phyloP scores from a whole-genome alignment of 2,113 vertebrate species.

The Oxygymnocypris stewartii region DNA sequence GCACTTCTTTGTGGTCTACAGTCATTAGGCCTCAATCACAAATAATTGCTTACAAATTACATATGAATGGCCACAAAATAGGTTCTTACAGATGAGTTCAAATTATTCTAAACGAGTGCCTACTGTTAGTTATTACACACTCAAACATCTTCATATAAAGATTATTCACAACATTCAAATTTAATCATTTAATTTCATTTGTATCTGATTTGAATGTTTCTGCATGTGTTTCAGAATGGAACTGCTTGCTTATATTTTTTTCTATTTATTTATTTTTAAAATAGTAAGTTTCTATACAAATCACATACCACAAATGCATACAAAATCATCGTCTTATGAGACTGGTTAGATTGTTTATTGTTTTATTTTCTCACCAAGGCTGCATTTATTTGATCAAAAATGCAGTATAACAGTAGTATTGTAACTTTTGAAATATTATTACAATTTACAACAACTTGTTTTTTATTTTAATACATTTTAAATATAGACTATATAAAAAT shows the following conservation, averaged over 20 bases:
- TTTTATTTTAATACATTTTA: no score
- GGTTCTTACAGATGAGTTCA: neutral
- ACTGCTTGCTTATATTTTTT: neutral
- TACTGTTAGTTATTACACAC: neutral
- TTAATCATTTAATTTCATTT: neutral
- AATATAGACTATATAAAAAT: no score
- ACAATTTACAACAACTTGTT: neutral
- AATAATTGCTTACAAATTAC: slow-evolving; percentile 15
- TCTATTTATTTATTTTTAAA: neutral
- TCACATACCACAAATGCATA: neutral
- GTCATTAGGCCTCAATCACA: neutral
- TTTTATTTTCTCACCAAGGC: neutral
- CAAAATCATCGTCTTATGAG: neutral
- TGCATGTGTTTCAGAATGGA: neutral
- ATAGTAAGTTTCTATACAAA: neutral
- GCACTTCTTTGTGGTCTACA: neutral
- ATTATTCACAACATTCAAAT: neutral
- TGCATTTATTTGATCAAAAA: neutral
- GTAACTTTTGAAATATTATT: neutral
- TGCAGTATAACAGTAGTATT: neutral
- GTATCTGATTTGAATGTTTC: neutral
- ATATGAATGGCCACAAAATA: neutral
- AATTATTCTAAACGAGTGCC: neutral
- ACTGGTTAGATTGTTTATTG: neutral
- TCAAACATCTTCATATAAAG: neutral